Evolutionary conservation across 2,888 invertebrate species (phyloP), one percentile per base, ranked within the genome.

Genomic region (Lamproptera curius): DNA sequence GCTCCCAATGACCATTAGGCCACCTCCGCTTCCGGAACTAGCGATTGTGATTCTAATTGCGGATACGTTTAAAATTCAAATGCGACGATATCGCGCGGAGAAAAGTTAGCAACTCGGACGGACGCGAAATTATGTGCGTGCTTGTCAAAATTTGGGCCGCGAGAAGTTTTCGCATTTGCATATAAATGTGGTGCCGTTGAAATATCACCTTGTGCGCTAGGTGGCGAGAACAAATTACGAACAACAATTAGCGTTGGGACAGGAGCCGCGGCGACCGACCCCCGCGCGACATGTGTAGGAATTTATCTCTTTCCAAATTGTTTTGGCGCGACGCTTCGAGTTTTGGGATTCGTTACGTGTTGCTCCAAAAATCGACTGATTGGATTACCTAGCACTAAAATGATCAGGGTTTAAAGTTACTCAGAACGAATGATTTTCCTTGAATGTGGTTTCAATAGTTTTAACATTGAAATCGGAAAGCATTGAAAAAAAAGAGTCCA

Each of bases 1-100:
- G 78, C 78, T 75, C 82, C 76, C 81, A 73, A 81, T 78, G 74
- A 81, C 77, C 70, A 78, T 83, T 81, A 83, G 73, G 77, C 76
- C 72, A 79, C 82, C 82, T 82, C 68, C 61, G 65, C 59, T 63
- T 62, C 65, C 64, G 61, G 67, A 66, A 61, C 59, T 63, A 61
- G 61, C 57, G 53, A 59, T 61, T 56, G 57, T 62, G 50, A 65
- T 63, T 65, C 59, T 58, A 62, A 63, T 61, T 58, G 57, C 55
- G 55, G 48, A 43, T 58, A 61, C 58, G 69, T 69, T 70, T 65
- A 63, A 71, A 72, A 73, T 77, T 72, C 68, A 70, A 69, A 73
- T 74, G 65, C 65, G 72, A 71, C 71, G 69, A 72, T 70, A 75
- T 70, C 65, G 26, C 15, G 38, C 60, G 58, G 66, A 60, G 60